Base-by-base conservation (phyloP, 1,140 invertebrate genomes). In the Zaprionus capensis region DNA sequence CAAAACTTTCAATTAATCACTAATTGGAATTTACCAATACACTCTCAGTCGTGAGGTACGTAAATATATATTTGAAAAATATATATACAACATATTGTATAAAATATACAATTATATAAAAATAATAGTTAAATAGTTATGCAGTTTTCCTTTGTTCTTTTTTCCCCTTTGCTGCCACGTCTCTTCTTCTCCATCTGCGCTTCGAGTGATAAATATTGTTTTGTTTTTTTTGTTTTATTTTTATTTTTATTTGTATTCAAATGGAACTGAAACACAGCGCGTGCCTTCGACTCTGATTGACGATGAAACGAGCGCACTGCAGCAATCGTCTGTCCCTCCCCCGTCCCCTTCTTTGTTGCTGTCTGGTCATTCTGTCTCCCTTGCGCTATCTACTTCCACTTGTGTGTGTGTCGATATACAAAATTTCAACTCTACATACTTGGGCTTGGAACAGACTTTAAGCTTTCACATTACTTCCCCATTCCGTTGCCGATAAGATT, bases 201-300 rank as follows among this genome's bases (percentile, higher is more conserved):
- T 66, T 58, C 22, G 63, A 58, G 73, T 73, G 81, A 84, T 84
- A 74, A 81, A 58, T 62, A 75, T 73, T 65, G 41, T 3, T 17
- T 44, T 44, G n/a, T 44, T 44, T 44, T n/a, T 0, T 5, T 22
- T 22, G 1, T 22, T 22, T 22, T 28, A 7, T 28, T 31, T 34
- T 34, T 34, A 11, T 34, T 34, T 34, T 11, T 34, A 81, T 72
- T 80, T 83, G 72, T 69, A 57, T 76, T 71, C 62, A 56, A 76
- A 72, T 56, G 59, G 38, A 62, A 68, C 28, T 63, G 38, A 63
- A 63, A 67, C 61, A 36, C 61, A 36, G 62, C 36, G 66, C 62
- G 65, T 67, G 69, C 64, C 55, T 72, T 26, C 59, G 55, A 56
- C 46, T 57, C 56, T 73, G 69, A 80, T 80, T 81, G 78, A 72